These are phyloP conservation scores for Xylota segnis DNA, from an alignment of 2,888 invertebrate genomes.

Conservation along the genomic window DNA sequence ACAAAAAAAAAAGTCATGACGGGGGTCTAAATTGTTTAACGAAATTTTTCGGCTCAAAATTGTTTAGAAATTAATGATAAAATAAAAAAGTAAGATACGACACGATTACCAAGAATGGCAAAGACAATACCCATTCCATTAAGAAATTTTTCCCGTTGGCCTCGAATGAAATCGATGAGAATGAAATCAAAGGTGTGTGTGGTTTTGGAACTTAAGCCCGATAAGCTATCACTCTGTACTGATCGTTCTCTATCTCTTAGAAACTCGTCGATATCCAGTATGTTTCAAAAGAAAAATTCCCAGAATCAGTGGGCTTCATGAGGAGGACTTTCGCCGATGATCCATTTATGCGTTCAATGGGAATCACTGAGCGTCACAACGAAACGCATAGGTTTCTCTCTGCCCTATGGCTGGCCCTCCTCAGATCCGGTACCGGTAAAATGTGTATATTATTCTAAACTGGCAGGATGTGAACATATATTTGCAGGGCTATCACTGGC, in stretches of 20 bases:
- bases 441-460: neutral
- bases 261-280: constrained; percentile 42
- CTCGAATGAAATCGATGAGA: neutral
- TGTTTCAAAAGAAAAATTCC: constrained; percentile 24
- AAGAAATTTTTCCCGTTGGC: neutral
- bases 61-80: neutral
- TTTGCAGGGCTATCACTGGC: constrained; percentile 56
- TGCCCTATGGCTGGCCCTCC: constrained; percentile 50
- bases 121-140: neutral
- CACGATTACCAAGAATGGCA: neutral
- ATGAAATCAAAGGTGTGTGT: constrained; percentile 21
- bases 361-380: constrained; percentile 26
- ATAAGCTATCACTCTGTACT: neutral
- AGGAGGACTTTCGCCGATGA: constrained; percentile 48
- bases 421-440: constrained; percentile 41
- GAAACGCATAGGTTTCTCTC: constrained; percentile 61
- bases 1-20: neutral
- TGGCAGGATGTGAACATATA: neutral
- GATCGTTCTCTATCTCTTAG: neutral
- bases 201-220: neutral
- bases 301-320: constrained; percentile 53
- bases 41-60: neutral
- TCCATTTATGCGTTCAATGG: constrained; percentile 59
- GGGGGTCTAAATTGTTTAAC: neutral
- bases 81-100: neutral